Evolutionary conservation across 2,888 invertebrate species (phyloP), one percentile per base, ranked within the genome.

Genomic region (Drosophila subquinaria): DNA sequence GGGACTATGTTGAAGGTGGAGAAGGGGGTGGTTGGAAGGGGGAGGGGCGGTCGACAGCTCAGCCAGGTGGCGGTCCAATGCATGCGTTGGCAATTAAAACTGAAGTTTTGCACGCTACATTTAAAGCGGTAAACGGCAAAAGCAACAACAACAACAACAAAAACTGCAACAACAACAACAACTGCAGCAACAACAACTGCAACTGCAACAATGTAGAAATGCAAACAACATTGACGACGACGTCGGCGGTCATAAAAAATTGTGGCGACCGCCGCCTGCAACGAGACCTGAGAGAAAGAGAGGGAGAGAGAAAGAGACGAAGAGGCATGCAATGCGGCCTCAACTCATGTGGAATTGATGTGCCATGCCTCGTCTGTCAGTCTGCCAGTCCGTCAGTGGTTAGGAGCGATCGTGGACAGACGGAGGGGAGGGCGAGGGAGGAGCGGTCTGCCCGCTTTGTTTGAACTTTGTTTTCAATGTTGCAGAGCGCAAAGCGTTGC

Each of bases 261-360:
- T 73, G 76, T 76, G 76, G 76, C 76, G 55, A 81, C 36, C 43
- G 57, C 36, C 42, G 52, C 15, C 57, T 45, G 50, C 65, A 64
- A 36, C 27, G 52, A 30, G 65, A 27, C 48, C 40, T 40, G 33
- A n/a, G 5, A 27, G 48, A 9, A 9, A 9, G 10, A 27, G 27
- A 30, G 30, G 13, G 42, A 10, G 8, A 23, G 23, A 13, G 15
- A 11, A 6, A 15, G 27, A 11, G 27, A 23, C 3, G 56, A 45
- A 20, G 63, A 13, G 42, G 35, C 78, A 64, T 68, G 78, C 51
- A 77, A 75, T 81, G 84, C 69, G 82, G 75, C 77, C 75, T 77
- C 84, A 84, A 77, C 88, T 88, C 88, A 84, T 84, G 84, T 84
- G 84, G 88, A 88, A 88, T 84, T 84, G 84, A 84, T 84, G 84